Conservation (phyloP, 1,140 invertebrate genomes). For the Drosophila asahinai region DNA sequence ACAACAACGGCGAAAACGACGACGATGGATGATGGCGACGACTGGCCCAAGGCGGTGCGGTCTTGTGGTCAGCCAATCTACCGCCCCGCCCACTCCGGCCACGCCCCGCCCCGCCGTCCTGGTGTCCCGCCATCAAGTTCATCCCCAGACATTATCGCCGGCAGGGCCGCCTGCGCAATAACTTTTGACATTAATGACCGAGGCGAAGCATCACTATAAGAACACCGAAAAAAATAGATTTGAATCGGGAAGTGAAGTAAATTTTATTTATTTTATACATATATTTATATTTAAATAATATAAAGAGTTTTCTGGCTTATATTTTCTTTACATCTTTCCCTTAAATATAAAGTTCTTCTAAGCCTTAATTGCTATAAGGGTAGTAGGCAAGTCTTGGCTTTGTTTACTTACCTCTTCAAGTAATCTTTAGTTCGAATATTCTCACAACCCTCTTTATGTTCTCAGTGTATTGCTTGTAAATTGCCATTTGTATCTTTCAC, state of each 20-base stretch:
- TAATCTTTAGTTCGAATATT: neutral
- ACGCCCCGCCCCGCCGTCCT: conserved; percentile 6
- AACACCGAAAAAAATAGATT: neutral
- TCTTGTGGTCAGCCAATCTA: conserved; percentile 74
- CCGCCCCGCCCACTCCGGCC: conserved; percentile 34
- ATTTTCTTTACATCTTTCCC: too few species aligned
- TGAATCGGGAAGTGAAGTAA: too few species aligned
- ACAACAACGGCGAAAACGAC: conserved; percentile 52
- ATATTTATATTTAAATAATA: neutral
- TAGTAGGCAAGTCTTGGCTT: neutral
- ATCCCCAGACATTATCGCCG: conserved; percentile 62
- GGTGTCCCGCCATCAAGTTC: conserved; percentile 13
- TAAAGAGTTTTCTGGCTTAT: neutral
- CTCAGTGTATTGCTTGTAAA: conserved; percentile 57
- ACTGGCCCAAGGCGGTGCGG: conserved; percentile 38
- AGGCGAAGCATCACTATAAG: conserved; percentile 18
- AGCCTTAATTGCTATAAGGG: too few species aligned
- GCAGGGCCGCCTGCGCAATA: conserved; percentile 72
- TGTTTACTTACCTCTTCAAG: neutral
- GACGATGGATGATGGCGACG: conserved; percentile 49
- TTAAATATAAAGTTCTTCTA: neutral
- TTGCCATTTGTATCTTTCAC: conserved; percentile 74
- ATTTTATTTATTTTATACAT: neutral
- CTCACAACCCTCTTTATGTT: neutral
- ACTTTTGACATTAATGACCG: conserved; percentile 82